A percentile compares a stretch with the other conserved stretches of the same genome.
These are phyloP conservation scores for Leptinotarsa lineolata DNA, from an alignment of 1,140 invertebrate genomes.

Conservation along the genomic window DNA sequence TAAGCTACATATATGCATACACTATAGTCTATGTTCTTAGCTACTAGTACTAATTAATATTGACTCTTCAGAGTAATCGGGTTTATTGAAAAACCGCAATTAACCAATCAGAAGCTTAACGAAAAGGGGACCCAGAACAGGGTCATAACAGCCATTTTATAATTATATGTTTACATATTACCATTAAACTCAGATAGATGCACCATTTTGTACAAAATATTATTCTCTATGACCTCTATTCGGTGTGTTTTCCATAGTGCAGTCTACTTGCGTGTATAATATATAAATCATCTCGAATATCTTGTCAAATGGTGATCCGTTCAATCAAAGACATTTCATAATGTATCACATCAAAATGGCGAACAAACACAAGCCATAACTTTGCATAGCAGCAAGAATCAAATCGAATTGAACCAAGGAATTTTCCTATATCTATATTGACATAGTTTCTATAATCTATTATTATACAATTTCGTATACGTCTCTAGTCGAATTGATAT, in stretches of 20 bases:
- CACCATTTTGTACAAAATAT: constrained; percentile 9
- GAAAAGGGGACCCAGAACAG: constrained; percentile 19
- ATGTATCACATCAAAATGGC: constrained; percentile 53
- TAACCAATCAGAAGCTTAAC: constrained; percentile 47
- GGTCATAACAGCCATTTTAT: constrained; percentile 45
- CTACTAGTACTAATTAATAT: constrained; percentile 52
- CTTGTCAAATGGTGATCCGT: constrained; percentile 34
- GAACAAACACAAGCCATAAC: constrained; percentile 49
- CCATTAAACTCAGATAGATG: constrained; percentile 1
- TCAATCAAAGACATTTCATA: constrained; percentile 32
- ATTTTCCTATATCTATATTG: constrained; percentile 22
- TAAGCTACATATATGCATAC: constrained; percentile 52
- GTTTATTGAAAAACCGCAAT: constrained; percentile 41
- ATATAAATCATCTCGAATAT: not conserved
- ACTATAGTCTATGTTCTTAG: constrained; percentile 45
- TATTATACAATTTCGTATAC: constrained; percentile 16
- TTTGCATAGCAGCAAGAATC: constrained; percentile 31
- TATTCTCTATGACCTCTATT: not conserved
- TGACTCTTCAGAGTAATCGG: constrained; percentile 53
- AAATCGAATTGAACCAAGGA: constrained; percentile 10
- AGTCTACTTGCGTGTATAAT: not conserved
- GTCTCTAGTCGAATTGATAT: not conserved
- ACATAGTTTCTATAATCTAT: constrained; percentile 21
- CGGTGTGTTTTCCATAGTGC: not conserved
- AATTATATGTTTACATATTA: constrained; percentile 31